Percentiles rank a stretch among this genome's conserved stretches.
Evolutionary conservation across 2,888 invertebrate genomes (phyloP).

Genomic region (Lottia scabra): DNA sequence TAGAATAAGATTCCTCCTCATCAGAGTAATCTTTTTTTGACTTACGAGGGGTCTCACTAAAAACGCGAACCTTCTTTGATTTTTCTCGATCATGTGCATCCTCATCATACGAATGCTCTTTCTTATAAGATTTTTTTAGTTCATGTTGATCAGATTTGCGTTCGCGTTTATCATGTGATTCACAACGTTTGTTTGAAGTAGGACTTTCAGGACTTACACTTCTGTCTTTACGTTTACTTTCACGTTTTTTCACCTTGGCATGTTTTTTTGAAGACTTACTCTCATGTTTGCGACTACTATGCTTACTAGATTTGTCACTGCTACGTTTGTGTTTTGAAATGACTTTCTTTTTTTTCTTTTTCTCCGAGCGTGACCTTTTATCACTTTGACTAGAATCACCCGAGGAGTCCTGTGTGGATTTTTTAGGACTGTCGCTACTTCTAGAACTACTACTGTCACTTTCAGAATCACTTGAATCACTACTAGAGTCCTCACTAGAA

Average conservation of each 20-base stretch:
- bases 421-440: slow-evolving; percentile 17
- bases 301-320: slow-evolving; percentile 6
- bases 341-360: slow-evolving; percentile 14
- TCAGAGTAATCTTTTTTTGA: background rate
- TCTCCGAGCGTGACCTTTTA: slow-evolving; percentile 25
- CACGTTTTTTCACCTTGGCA: background rate
- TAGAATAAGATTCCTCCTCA: slow-evolving; percentile 14
- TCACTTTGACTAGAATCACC: slow-evolving; percentile 17
- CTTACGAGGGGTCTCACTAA: too few species aligned
- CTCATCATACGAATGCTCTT: background rate
- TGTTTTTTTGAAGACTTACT: too few species aligned
- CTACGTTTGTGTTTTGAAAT: background rate
- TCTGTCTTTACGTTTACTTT: slow-evolving; percentile 16
- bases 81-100: background rate
- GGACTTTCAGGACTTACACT: background rate
- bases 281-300: slow-evolving; percentile 2
- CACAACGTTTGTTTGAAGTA: too few species aligned
- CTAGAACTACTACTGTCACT: slow-evolving; percentile 23
- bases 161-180: too few species aligned
- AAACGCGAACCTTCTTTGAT: too few species aligned
- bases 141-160: background rate
- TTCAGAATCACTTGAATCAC: slow-evolving; percentile 12
- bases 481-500: slow-evolving; percentile 17
- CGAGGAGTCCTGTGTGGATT: slow-evolving; percentile 14
- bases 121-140: background rate